Base-by-base conservation (phyloP, 2,888 invertebrate species). In the Dorcus hopei region DNA sequence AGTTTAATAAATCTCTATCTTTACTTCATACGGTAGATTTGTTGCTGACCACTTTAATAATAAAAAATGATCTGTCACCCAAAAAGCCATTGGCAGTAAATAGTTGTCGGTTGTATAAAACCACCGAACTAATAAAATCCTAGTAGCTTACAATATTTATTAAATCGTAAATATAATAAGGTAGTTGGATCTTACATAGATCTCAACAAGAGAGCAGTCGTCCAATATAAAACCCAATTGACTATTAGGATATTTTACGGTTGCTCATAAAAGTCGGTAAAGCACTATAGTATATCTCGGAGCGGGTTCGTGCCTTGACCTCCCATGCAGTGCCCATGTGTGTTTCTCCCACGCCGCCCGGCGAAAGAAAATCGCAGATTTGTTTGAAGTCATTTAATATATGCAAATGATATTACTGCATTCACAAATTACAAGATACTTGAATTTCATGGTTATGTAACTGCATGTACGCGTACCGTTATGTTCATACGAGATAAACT, bases 371-470 rank as follows among this genome's bases (percentile, higher is more conserved):
- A 45, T 45, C 45, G 45, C 45, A 45, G 14, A 45, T 45, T 19
- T 19, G n/a, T 45, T 11, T 19, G 45, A 9, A 45, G 45, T 19
- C 14, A 45, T 45, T 45, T 45, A 45, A 45, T 45, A 45, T 45
- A 45, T 45, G 45, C 23, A 45, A 45, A 45, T 45, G 45, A 45
- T 45, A 45, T 45, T 45, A 50, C 63, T 65, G 66, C 67, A 64
- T 68, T 65, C 62, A 63, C 65, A 67, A 69, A 67, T 64, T 65
- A 61, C 64, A 62, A 67, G 65, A 65, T 72, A 68, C 65, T 65
- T 67, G 64, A 62, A 65, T 67, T 69, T 71, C 72, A 69, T 71
- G 71, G 72, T 74, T 74, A 72, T 72, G 71, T 73, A 73, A 73
- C 70, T 67, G 70, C 65, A 33, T 4, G 62, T 72, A 14, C 14